A percentile compares a stretch with the other conserved stretches of the same genome.
These are phyloP conservation scores for Umimayanthus kanabou DNA, from an alignment of 92 coral and sea anemone genomes.

Conservation along the genomic window DNA sequence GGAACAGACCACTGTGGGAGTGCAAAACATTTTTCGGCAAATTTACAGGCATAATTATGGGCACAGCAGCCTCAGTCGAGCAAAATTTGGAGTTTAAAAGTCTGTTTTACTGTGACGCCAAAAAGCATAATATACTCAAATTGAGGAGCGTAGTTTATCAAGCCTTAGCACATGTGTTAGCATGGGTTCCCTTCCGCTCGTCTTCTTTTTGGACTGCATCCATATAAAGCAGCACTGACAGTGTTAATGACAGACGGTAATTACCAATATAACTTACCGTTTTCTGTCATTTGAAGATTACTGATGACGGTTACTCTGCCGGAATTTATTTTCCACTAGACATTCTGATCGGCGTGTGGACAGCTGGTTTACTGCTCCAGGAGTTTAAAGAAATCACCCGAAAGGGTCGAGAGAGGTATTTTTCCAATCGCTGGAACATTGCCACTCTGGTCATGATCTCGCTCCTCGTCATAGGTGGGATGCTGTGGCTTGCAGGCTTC, in stretches of 20 bases:
- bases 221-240: too few relatives aligned
- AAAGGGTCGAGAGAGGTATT: slow-evolving; percentile 71
- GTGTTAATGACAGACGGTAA: background rate
- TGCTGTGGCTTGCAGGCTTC: slow-evolving; percentile 70
- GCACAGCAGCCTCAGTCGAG: too few relatives aligned
- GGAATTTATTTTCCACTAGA: slow-evolving; percentile 49
- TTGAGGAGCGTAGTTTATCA: too few relatives aligned
- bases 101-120: too few relatives aligned
- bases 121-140: too few relatives aligned
- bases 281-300: background rate
- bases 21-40: too few relatives aligned
- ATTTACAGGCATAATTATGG: too few relatives aligned
- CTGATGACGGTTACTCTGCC: background rate
- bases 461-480: slow-evolving; percentile 67
- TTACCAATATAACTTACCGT: background rate
- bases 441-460: slow-evolving; percentile 72
- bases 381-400: slow-evolving; percentile 68
- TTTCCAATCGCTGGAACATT: slow-evolving; percentile 87
- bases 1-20: too few relatives aligned
- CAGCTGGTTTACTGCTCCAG: slow-evolving; percentile 67
- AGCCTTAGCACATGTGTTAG: too few relatives aligned
- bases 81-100: too few relatives aligned
- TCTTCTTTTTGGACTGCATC: too few relatives aligned
- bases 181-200: too few relatives aligned
- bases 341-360: slow-evolving; percentile 64